A percentile compares a stretch with the other conserved stretches of the same genome.
phyloP scores from a whole-genome alignment of 2,888 invertebrate genomes.

The Tortricodes alternella region DNA sequence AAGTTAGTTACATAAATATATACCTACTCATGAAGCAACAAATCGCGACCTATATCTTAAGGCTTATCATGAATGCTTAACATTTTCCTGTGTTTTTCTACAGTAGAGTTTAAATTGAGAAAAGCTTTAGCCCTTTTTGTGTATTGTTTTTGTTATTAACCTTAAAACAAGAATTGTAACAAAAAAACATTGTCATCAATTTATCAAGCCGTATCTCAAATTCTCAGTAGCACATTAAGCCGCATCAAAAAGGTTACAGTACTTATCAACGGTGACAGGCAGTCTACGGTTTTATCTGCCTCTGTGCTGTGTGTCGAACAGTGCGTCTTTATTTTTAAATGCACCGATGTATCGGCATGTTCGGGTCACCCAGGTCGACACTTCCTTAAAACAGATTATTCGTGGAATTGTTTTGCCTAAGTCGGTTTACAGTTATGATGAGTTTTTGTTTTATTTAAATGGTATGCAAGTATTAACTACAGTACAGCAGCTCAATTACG shows the following conservation, averaged over 20 bases:
- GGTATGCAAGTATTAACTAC: no score
- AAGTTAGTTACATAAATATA: no score
- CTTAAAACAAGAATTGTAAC: no score
- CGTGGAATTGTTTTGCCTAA: neutral
- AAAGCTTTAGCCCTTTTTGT: no score
- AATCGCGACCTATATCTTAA: no score
- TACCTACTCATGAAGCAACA: no score
- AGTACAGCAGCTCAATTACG: no score
- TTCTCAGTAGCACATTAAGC: neutral
- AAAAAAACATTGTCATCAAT: neutral
- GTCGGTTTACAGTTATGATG: neutral
- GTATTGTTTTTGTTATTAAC: no score
- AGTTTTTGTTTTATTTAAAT: no score
- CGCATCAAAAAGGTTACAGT: neutral
- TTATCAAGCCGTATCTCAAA: neutral
- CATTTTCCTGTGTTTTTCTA: no score
- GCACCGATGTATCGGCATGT: conserved; percentile 1
- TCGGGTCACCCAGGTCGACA: conserved; percentile 4
- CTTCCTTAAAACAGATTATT: conserved; percentile 11
- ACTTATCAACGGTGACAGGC: conserved; percentile 11
- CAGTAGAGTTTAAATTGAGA: no score
- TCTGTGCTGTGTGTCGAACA: conserved; percentile 12
- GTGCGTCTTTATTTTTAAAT: conserved; percentile 6
- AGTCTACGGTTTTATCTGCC: conserved; percentile 4
- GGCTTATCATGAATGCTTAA: no score